Evolutionary conservation across 2,797 vertebrate genomes (phyloP).

Genomic region (Coranthus polyacanthus): DNA sequence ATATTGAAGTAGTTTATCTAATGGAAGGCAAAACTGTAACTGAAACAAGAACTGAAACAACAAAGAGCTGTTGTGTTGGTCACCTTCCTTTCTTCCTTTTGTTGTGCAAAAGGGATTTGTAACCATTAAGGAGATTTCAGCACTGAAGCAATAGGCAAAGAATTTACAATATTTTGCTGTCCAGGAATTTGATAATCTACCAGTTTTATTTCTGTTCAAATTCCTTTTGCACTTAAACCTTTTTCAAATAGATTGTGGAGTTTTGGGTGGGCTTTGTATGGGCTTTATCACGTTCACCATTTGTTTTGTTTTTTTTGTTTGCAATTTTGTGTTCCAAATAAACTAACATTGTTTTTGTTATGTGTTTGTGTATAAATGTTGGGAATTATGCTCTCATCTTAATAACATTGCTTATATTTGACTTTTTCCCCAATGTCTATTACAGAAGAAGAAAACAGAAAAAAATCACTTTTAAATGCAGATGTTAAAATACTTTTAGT

Average conservation of each 20-base stretch:
- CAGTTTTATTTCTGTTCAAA: slow-evolving; percentile 56
- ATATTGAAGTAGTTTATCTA: slow-evolving; percentile 49
- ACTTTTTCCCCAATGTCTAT: not conserved
- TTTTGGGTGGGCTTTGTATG: slow-evolving; percentile 37
- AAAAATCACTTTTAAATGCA: not conserved
- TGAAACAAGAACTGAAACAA: slow-evolving; percentile 41
- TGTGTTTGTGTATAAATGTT: slow-evolving; percentile 14
- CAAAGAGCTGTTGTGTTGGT: slow-evolving; percentile 36
- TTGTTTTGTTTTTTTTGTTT: slow-evolving; percentile 46
- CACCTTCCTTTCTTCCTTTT: slow-evolving; percentile 43
- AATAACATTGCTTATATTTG: slow-evolving; percentile 11
- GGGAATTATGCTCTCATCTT: not conserved
- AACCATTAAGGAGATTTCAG: slow-evolving; percentile 49
- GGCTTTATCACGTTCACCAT: slow-evolving; percentile 57
- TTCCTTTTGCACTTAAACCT: slow-evolving; percentile 66
- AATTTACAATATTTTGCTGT: slow-evolving; percentile 55
- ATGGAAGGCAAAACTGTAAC: slow-evolving; percentile 19
- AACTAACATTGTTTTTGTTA: slow-evolving; percentile 75
- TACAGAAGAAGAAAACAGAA: not conserved
- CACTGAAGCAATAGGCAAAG: slow-evolving; percentile 58
- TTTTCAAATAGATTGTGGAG: slow-evolving; percentile 40
- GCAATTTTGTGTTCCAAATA: slow-evolving; percentile 71
- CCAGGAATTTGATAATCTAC: slow-evolving; percentile 51
- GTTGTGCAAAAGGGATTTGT: slow-evolving; percentile 50
- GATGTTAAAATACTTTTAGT: not conserved